phyloP scores from a whole-genome alignment of 2,888 invertebrate species.

The Frankliniella intonsa region DNA sequence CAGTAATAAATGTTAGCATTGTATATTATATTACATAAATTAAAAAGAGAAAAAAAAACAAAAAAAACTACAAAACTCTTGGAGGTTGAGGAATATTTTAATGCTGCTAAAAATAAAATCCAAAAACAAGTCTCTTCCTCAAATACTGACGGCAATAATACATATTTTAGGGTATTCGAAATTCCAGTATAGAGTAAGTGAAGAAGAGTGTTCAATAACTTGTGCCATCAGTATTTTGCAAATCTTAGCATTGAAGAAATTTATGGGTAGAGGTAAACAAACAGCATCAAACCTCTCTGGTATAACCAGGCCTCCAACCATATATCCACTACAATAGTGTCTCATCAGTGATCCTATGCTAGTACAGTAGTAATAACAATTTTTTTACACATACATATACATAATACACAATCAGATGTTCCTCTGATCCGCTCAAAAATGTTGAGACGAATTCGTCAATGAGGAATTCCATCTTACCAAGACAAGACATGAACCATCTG shows the following conservation, averaged over 20 bases:
- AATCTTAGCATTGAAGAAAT: not conserved
- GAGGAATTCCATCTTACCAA: not conserved
- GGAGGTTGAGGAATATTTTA: not conserved
- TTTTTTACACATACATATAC: not conserved
- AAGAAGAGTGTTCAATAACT: not conserved
- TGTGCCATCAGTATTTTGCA: not conserved
- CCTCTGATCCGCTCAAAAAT: not conserved
- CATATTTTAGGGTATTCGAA: not conserved
- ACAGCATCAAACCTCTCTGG: not conserved
- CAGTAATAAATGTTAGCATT: no score
- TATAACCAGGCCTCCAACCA: not conserved
- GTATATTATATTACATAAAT: no score
- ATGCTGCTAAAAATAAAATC: not conserved
- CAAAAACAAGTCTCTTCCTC: not conserved
- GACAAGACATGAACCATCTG: not conserved
- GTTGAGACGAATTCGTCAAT: no score
- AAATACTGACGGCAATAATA: not conserved
- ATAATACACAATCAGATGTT: slow-evolving; percentile 3
- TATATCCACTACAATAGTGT: not conserved
- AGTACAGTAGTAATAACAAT: not conserved
- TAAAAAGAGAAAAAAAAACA: no score
- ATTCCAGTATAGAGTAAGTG: not conserved
- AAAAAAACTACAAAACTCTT: not conserved
- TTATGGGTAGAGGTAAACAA: not conserved
- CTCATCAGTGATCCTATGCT: not conserved